phyloP scores from a whole-genome alignment of 2,113 vertebrate species.

The Pandion haliaetus region DNA sequence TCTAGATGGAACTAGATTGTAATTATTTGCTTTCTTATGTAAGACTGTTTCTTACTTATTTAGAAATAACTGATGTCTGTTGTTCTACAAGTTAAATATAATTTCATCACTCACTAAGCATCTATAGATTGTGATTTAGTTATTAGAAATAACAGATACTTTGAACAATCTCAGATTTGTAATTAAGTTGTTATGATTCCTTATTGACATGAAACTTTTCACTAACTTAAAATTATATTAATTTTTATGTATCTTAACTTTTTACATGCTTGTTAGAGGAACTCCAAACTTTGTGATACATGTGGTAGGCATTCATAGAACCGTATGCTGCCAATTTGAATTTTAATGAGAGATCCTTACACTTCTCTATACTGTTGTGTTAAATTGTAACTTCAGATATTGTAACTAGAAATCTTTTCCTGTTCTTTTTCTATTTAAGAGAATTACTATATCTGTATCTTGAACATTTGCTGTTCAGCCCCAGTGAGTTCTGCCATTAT shows the following conservation, averaged over 20 bases:
- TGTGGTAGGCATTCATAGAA: neutral
- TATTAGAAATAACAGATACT: neutral
- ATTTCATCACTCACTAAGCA: neutral
- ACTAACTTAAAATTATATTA: neutral
- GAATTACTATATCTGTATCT: neutral
- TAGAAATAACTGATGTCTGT: neutral
- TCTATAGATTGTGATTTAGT: neutral
- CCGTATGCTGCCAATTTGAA: neutral
- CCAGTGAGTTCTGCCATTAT: neutral
- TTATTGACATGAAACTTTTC: neutral
- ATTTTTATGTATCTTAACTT: neutral
- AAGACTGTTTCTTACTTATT: neutral
- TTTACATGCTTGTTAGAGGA: neutral
- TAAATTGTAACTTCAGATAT: neutral
- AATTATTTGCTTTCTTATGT: neutral
- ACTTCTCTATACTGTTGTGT: neutral
- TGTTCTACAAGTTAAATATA: neutral
- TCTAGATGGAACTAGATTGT: neutral
- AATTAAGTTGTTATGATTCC: neutral
- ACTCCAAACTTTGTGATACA: neutral
- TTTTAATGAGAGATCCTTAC: neutral
- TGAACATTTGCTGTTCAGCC: neutral
- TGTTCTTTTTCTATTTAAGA: neutral
- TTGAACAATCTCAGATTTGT: neutral
- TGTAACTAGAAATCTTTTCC: neutral